Evolutionary conservation across 2,888 invertebrate genomes (phyloP), one percentile per base, ranked within the genome.

Genomic region (Heteromurus nitidus): DNA sequence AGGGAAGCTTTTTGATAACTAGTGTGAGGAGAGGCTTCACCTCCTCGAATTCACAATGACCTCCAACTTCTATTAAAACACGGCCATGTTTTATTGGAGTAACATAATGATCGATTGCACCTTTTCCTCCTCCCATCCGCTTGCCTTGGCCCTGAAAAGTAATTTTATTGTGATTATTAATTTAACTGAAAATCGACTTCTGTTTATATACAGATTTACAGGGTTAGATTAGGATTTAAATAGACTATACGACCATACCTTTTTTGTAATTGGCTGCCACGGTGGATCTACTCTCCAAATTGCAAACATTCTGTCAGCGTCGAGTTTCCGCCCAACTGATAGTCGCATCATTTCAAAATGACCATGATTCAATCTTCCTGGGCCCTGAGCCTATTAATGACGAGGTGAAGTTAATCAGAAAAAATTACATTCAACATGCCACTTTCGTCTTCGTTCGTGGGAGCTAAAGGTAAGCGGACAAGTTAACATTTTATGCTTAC

Each of bases 81-180:
- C 99, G 92, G 58, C 95, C 96, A 31, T 94, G 92, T 91, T 94
- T 96, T 2, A 99, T 90, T 0, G 99, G 99, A 0, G 97, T 96
- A 0, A 95, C 96, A 89, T 98, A 99, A 89, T 97, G 96, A 88
- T 98, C 94, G 80, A 99, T 97, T 0, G 93, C 91, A 7, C 96
- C 97, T 91, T 99, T 99, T 16, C 99, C 99, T 85, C 97, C 97
- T 9, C 99, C 99, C 95, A 98, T 96, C 87, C 96, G 91, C 85
- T 94, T 93, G 0, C 98, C 98, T 89, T 94, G 94, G 0, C 96
- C 95, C 91, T 93, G 89, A 26, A 42, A 60, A 58, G 13, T 26
- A 24, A 26, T 67, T n/a, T 13, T 62, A n/a, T n/a, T n/a, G n/a
- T n/a, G n/a, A n/a, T n/a, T n/a, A n/a, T n/a, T n/a, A n/a, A n/a